These are phyloP conservation scores for Hypsopygia costalis DNA, from an alignment of 2,888 invertebrate genomes.

Conservation along the genomic window DNA sequence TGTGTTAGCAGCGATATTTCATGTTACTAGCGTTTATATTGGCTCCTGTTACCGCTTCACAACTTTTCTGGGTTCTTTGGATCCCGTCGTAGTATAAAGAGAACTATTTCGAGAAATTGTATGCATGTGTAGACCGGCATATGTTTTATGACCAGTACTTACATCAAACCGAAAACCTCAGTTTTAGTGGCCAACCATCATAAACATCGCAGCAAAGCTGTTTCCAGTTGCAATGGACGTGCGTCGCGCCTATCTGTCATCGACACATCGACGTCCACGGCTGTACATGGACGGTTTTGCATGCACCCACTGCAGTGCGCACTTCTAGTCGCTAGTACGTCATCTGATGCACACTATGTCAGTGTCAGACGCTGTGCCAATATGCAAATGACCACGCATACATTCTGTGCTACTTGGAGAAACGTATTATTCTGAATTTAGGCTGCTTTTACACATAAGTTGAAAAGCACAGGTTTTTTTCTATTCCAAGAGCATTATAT, in stretches of 20 bases:
- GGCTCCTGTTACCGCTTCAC: no score
- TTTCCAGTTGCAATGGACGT: conserved; percentile 7
- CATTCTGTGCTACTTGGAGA: not conserved
- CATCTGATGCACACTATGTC: conserved; percentile 63
- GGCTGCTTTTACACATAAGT: no score
- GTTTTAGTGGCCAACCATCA: conserved; percentile 8
- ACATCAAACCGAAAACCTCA: no score
- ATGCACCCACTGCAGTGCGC: conserved; percentile 45
- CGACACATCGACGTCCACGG: conserved; percentile 38
- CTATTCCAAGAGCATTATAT: no score
- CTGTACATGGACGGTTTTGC: not conserved
- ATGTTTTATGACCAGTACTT: no score
- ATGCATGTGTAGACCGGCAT: no score
- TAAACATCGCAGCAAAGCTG: conserved; percentile 8
- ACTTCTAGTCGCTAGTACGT: conserved; percentile 47
- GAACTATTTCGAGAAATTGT: no score
- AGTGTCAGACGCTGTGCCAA: conserved; percentile 46
- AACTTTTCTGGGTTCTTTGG: no score
- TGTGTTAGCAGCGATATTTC: no score
- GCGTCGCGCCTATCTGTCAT: conserved; percentile 34
- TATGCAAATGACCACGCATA: conserved; percentile 32
- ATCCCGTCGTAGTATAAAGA: no score
- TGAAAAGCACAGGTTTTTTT: no score
- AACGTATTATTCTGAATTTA: not conserved
- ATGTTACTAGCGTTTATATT: no score